Percentiles rank a stretch among this genome's conserved stretches.
Conservation (phyloP, 2,888 invertebrate genomes). For the Cataglyphis albicans region DNA sequence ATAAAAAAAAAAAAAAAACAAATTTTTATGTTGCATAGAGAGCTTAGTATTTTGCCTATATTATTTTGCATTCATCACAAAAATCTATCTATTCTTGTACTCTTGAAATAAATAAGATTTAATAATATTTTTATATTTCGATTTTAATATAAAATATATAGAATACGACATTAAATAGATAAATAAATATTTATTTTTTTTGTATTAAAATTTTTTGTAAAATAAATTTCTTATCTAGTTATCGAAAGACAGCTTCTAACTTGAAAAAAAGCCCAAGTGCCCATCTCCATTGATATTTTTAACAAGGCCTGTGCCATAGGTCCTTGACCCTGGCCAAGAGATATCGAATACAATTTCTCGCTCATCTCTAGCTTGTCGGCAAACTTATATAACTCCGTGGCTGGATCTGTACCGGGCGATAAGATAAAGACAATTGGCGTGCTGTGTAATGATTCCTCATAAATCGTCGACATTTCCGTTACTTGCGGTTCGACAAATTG, state of each 20-base stretch:
- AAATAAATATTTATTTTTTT: background rate
- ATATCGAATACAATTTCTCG: conserved; percentile 93
- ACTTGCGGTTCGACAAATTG: conserved; percentile 95
- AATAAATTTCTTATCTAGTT: conserved; percentile 13
- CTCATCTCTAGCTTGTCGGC: conserved; percentile 93
- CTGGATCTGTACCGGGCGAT: conserved; percentile 96
- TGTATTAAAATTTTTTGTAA: background rate
- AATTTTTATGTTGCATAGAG: background rate
- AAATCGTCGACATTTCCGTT: conserved; percentile 93
- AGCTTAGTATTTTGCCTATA: background rate
- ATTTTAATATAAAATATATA: background rate
- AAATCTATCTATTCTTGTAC: background rate
- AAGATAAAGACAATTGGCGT: conserved; percentile 95
- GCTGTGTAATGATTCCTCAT: conserved; percentile 91
- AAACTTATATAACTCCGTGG: conserved; percentile 93
- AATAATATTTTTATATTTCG: no score
- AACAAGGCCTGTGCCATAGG: conserved; percentile 93
- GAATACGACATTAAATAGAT: background rate
- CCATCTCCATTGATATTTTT: conserved; percentile 90
- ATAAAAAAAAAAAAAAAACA: background rate
- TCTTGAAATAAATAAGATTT: no score
- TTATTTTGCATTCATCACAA: background rate
- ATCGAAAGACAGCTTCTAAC: conserved; percentile 82
- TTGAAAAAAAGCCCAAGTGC: conserved; percentile 96
- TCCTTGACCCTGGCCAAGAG: conserved; percentile 96